Evolutionary conservation across 2,113 vertebrate genomes (phyloP).

Genomic region (Trematomus loennbergii): DNA sequence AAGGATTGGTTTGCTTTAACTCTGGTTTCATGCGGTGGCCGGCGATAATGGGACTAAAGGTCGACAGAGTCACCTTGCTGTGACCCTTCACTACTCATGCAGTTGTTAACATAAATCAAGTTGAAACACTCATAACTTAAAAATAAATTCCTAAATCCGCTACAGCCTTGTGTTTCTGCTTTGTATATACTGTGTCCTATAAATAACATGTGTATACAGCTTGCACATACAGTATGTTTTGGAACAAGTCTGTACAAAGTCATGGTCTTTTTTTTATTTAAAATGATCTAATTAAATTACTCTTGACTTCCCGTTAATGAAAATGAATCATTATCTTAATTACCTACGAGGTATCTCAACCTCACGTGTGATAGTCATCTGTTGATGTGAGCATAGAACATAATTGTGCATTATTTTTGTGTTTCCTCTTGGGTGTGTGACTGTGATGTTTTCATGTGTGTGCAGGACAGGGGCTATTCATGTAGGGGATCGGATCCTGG

Average conservation of each 20-base stretch:
- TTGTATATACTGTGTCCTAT: not conserved
- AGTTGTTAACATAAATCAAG: too few relatives aligned
- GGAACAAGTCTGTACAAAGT: too few relatives aligned
- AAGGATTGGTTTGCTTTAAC: not conserved
- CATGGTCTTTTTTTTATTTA: too few relatives aligned
- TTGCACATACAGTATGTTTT: too few relatives aligned
- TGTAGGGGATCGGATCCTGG: conserved; percentile 93
- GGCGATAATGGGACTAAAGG: not conserved
- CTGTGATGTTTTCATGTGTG: conserved; percentile 2
- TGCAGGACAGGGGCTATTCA: conserved; percentile 96
- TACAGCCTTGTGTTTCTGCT: too few relatives aligned
- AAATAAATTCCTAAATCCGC: not conserved
- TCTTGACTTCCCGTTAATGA: not conserved
- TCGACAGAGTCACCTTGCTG: conserved; percentile 10
- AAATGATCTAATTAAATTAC: too few relatives aligned
- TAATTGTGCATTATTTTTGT: not conserved
- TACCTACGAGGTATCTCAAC: too few relatives aligned
- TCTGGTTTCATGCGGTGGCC: not conserved
- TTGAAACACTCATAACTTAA: not conserved
- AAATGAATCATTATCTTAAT: too few relatives aligned
- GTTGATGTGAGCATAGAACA: not conserved
- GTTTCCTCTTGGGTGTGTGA: not conserved
- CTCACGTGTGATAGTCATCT: too few relatives aligned
- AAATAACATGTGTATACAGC: not conserved
- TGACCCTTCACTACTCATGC: not conserved